A percentile compares a stretch with the other conserved stretches of the same genome.
Evolutionary conservation across 1,140 invertebrate genomes (phyloP).

Genomic region (Plutomurus gul): DNA sequence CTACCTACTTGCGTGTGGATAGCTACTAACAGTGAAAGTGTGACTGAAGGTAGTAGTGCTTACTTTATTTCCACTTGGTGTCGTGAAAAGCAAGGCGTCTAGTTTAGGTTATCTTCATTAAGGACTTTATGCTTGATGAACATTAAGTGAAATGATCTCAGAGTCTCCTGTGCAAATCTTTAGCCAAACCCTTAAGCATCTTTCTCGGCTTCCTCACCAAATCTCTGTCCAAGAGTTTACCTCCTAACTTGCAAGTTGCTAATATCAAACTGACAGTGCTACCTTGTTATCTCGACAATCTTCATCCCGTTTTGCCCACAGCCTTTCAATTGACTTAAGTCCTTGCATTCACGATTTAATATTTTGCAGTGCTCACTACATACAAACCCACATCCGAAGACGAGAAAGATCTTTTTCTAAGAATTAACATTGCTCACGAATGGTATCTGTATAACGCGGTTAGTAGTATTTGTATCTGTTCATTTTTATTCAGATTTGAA

Average conservation of each 20-base stretch:
- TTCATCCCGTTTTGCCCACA: no score
- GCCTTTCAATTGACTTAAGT: no score
- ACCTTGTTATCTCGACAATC: background rate
- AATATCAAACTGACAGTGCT: background rate
- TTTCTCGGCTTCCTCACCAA: slow-evolving; percentile 16
- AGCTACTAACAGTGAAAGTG: no score
- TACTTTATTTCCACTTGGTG: slow-evolving; percentile 1
- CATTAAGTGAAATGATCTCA: slow-evolving; percentile 25
- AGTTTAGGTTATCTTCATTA: slow-evolving; percentile 25
- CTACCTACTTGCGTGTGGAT: no score
- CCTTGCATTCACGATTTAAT: no score
- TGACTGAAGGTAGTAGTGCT: background rate
- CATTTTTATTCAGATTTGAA: no score
- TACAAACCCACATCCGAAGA: no score
- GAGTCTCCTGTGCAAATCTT: background rate
- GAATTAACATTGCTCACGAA: no score
- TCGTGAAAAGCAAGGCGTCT: background rate
- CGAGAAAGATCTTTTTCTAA: no score
- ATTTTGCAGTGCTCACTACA: no score
- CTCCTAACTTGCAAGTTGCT: slow-evolving; percentile 9
- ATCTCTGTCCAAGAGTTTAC: slow-evolving; percentile 16
- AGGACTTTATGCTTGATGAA: slow-evolving; percentile 27
- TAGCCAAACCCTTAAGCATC: background rate
- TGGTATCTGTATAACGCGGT: no score
- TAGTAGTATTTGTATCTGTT: no score